Evolutionary conservation across 2,888 invertebrate species (phyloP), one percentile per base, ranked within the genome.

Genomic region (Erebia epiphron): DNA sequence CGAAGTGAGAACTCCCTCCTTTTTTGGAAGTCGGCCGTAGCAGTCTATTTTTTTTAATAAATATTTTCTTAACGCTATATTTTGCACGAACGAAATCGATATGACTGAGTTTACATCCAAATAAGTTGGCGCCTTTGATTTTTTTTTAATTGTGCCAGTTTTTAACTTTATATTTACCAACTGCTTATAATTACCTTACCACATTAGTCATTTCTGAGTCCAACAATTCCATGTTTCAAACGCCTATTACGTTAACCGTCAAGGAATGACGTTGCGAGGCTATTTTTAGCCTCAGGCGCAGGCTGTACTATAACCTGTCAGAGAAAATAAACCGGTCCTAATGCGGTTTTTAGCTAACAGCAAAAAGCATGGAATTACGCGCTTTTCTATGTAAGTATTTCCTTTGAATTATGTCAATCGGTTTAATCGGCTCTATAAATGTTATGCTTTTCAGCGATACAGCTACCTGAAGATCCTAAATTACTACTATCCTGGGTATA

Each of bases 251-350:
- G 68, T 72, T 70, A 58, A 70, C 67, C 26, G 58, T 68, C 64
- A 70, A 13, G 18, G 18, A 21, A 52, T 71, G 73, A 73, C 73
- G 73, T 71, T 69, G 52, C 65, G 69, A 67, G 60, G 71, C 68
- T 76, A 76, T 76, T 75, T 76, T 75, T 76, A 75, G 70, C 69
- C 65, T 16, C 69, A 64, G 69, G 73, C 67, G 14, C 69, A 64
- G 70, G 69, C 74, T 67, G 60, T 65, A 58, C 64, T 67, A 65
- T 66, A 70, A 65, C 69, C 75, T 73, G 73, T 66, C 71, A 68
- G 75, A 71, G 70, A 73, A 73, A 75, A 70, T 16, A 52, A 71
- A 73, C 73, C 71, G 66, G 75, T 71, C 71, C 7, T 9, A 57
- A 50, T 26, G 64, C 64, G 64, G 70, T 69, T 69, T 60, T 73